Evolutionary conservation across 2,113 vertebrate species (phyloP).

Genomic region (Scolopax mira): DNA sequence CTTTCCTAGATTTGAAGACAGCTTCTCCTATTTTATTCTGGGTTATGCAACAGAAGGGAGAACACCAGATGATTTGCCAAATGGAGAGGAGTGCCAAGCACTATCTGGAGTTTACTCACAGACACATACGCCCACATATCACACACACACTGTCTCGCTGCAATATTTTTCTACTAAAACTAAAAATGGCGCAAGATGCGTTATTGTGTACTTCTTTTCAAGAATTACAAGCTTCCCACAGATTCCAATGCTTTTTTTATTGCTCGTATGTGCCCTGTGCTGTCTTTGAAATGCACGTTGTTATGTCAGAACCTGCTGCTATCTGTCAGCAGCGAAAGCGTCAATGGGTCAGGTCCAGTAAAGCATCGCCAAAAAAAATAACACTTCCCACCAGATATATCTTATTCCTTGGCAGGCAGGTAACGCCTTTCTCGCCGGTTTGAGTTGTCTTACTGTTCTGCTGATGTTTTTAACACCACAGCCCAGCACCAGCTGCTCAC

Average conservation of each 20-base stretch:
- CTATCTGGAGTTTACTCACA: constrained; percentile 40
- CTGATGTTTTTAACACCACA: not conserved
- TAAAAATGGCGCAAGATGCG: not conserved
- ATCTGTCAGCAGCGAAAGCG: not conserved
- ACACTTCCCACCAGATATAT: too few species aligned
- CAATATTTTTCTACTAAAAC: not conserved
- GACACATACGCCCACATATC: not conserved
- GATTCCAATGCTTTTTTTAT: rapidly evolving
- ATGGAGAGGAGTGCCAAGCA: constrained; percentile 21
- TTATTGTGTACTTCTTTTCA: not conserved
- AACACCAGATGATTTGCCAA: constrained; percentile 49
- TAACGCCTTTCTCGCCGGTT: not conserved
- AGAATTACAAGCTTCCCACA: not conserved
- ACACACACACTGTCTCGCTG: not conserved
- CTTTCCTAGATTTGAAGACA: not conserved
- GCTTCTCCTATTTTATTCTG: not conserved
- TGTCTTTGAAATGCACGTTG: not conserved
- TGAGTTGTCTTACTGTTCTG: not conserved
- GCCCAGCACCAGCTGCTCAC: not conserved
- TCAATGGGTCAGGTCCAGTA: not conserved
- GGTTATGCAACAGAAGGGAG: constrained; percentile 21
- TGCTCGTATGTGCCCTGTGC: not conserved
- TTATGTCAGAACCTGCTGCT: not conserved
- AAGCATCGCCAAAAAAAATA: not conserved
- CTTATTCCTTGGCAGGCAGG: not conserved